Evolutionary conservation across 2,888 invertebrate genomes (phyloP).

Genomic region (Xestia sexstrigata): DNA sequence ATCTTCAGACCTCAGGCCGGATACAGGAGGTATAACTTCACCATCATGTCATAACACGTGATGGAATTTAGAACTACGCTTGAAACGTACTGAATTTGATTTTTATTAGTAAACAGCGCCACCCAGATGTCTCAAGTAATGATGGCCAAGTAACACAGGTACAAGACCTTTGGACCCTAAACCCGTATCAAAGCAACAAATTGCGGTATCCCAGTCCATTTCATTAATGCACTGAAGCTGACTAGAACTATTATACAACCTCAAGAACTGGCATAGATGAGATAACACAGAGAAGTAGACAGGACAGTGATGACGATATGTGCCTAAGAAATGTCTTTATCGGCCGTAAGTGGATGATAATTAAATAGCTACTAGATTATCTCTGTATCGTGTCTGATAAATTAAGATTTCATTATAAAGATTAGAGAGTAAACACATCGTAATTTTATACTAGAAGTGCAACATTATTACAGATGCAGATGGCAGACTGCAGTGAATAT

Average conservation of each 20-base stretch:
- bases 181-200: conserved; percentile 49
- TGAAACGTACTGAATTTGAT: background rate
- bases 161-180: conserved; percentile 52
- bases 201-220: conserved; percentile 63
- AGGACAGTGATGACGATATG: conserved; percentile 32
- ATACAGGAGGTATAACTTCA: conserved; percentile 10
- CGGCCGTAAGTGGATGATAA: conserved; percentile 3
- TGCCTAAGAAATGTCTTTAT: conserved; percentile 45
- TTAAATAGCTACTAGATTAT: conserved; percentile 21
- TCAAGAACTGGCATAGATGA: conserved; percentile 50
- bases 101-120: background rate
- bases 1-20: conserved; percentile 28
- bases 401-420: conserved; percentile 44
- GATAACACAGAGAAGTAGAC: conserved; percentile 42
- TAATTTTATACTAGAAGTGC: conserved; percentile 29
- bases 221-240: conserved; percentile 64
- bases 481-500: background rate
- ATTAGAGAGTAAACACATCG: conserved; percentile 27
- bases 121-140: background rate
- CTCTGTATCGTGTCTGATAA: conserved; percentile 23
- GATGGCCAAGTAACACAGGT: background rate
- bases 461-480: background rate
- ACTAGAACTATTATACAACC: conserved; percentile 63
- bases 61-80: background rate
- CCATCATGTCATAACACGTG: background rate